A percentile compares a stretch with the other conserved stretches of the same genome.
Evolutionary conservation across 30 jellyfish, hydroid and myxozoan genomes (phyloP).

Genomic region (Hydractinia echinata): DNA sequence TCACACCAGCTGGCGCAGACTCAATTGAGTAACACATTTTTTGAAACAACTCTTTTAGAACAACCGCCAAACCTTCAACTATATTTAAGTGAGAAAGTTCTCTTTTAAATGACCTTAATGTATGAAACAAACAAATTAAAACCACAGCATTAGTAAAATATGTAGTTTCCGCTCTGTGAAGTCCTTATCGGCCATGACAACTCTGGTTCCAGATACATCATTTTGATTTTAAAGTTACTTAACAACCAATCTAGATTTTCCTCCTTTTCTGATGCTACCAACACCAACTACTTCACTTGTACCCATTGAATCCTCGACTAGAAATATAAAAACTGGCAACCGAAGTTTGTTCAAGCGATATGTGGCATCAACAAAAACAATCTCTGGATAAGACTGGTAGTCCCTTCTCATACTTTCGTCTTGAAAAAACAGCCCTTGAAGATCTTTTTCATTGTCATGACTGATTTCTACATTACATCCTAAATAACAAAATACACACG

Average conservation of each 20-base stretch:
- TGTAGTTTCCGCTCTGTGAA: conserved; percentile 30
- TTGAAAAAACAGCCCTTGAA: conserved; percentile 38
- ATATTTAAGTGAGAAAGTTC: conserved; percentile 39
- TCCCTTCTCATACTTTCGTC: conserved; percentile 21
- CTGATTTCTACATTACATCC: conserved; percentile 34
- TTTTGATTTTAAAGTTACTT: conserved; percentile 15
- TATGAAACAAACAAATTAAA: conserved; percentile 42
- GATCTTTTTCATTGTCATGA: conserved; percentile 5
- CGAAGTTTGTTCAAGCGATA: conserved; percentile 32
- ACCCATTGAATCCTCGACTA: conserved; percentile 47
- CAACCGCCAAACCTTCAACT: conserved; percentile 27
- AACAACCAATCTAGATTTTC: conserved; percentile 18
- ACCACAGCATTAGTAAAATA: conserved; percentile 31
- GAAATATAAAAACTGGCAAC: conserved; percentile 28
- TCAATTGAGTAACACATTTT: conserved; percentile 13
- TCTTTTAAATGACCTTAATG: conserved; percentile 44
- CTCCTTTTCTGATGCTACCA: conserved; percentile 20
- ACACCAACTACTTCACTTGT: conserved; percentile 38
- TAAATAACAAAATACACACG: not conserved
- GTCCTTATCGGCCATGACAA: conserved; percentile 41
- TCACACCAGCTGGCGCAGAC: conserved; percentile 18
- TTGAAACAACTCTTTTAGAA: conserved; percentile 23
- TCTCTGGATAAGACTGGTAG: conserved; percentile 31
- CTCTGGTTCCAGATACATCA: conserved; percentile 18
- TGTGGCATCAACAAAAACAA: conserved; percentile 49